Conservation (phyloP, 2,797 vertebrate genomes). For the Oceanodroma leucorhoa region DNA sequence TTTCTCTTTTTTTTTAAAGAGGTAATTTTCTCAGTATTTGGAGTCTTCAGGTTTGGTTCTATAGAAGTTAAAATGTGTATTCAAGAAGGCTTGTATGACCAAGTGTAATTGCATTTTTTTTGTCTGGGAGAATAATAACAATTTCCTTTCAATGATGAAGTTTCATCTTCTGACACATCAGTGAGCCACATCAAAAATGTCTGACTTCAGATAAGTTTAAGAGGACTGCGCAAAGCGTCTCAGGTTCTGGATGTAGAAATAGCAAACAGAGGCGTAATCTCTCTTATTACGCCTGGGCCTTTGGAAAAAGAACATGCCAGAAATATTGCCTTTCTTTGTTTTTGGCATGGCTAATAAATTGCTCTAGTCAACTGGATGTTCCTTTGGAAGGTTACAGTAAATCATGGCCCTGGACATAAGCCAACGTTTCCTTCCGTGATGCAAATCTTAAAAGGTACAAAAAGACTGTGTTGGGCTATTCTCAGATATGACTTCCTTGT, state of each 20-base stretch:
- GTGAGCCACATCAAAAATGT: background rate
- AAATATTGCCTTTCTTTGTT: background rate
- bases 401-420: background rate
- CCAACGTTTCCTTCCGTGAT: background rate
- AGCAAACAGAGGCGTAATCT: background rate
- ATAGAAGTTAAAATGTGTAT: background rate
- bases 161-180: background rate
- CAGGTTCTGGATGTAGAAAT: background rate
- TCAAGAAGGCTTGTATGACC: background rate
- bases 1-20: background rate
- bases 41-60: background rate
- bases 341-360: conserved; percentile 61
- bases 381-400: conserved; percentile 32
- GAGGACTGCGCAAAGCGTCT: background rate
- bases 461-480: background rate
- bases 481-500: background rate
- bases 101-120: background rate
- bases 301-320: conserved; percentile 7
- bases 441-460: background rate
- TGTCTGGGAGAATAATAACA: background rate
- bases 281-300: background rate
- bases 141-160: background rate
- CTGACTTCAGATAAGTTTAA: background rate
- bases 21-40: background rate
- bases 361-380: conserved; percentile 15